Percentiles rank a stretch among this genome's conserved stretches.
These are phyloP conservation scores for Clarias batrachus DNA, from an alignment of 2,113 vertebrate genomes.

Conservation along the genomic window DNA sequence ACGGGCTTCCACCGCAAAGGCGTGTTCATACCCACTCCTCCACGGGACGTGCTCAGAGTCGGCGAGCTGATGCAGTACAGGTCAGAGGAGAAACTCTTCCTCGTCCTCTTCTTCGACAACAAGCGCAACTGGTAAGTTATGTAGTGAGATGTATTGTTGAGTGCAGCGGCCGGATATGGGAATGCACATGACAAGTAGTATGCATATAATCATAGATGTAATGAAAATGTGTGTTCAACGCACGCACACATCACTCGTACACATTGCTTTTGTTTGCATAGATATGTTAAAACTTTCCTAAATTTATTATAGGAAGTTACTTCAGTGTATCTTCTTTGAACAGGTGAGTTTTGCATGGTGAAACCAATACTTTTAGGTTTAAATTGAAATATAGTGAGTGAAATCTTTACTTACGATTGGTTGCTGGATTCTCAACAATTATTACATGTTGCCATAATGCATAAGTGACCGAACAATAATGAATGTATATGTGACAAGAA, in stretches of 20 bases:
- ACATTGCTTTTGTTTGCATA: not conserved
- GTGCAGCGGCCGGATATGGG: rapidly evolving
- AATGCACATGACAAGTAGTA: not conserved
- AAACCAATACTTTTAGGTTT: too few species aligned
- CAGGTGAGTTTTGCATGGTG: not conserved
- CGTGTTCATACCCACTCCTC: conserved; percentile 85
- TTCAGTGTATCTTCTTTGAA: not conserved
- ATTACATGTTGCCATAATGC: not conserved
- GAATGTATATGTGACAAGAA: not conserved
- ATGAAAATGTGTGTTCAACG: not conserved
- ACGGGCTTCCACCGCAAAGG: conserved; percentile 80
- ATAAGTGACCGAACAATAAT: not conserved
- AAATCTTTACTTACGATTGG: not conserved
- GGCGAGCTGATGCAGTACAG: conserved; percentile 97
- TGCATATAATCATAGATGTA: not conserved
- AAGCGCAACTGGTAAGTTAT: conserved; percentile 88
- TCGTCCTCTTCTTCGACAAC: conserved; percentile 94
- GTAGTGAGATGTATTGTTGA: not conserved
- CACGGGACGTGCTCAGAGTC: conserved; percentile 84
- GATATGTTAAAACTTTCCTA: not conserved
- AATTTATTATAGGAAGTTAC: not conserved
- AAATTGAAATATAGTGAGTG: not conserved
- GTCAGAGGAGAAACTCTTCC: conserved; percentile 92
- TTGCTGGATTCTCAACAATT: not conserved
- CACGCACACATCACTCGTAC: not conserved